Evolutionary conservation across 2,888 invertebrate species (phyloP), one percentile per base, ranked within the genome.

Genomic region (Ichneumoninae sp.): DNA sequence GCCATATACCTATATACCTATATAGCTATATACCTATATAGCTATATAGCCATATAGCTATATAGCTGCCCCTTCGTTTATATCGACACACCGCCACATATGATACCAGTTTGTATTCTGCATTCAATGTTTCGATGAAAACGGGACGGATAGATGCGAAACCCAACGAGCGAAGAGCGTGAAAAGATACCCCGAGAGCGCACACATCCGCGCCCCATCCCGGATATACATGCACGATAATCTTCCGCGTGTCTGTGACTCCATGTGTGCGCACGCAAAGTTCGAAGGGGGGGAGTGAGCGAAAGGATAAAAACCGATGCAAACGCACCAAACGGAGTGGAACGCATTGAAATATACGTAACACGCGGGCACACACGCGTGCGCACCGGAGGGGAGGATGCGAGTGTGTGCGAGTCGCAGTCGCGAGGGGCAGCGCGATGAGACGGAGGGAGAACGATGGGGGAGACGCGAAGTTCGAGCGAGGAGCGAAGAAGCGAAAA

Each of bases 401-500:
- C 40, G 68, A 57, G 65, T 73, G 63, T 44, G 60, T 47, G 63
- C 26, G 76, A 66, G 66, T 44, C 60, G 52, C 65, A 69, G 68
- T 54, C 22, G 30, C 78, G 74, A 78, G 66, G 63, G 68, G 81
- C 70, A 57, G 73, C 71, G 80, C 13, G 44, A 47, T 16, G 44
- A 47, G 44, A 47, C 44, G 1, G 44, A 82, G 52, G 50, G 47
- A 52, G 10, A 65, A 36, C 63, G 73, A 76, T 60, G 57, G 44
- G 44, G 44, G 19, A 16, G 60, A 70, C 30, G 30, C 22, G 36
- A 52, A 47, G 75, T 68, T 52, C 40, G 65, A 83, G 74, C 36
- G 78, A 65, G 63, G 75, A 30, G 68, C 26, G 30, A 83, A 87
- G 82, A 86, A 85, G 86, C 87, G 87, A 87, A 88, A 89, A 86